Conservation (phyloP, 2,888 invertebrate genomes). For the Ctena decussata region DNA sequence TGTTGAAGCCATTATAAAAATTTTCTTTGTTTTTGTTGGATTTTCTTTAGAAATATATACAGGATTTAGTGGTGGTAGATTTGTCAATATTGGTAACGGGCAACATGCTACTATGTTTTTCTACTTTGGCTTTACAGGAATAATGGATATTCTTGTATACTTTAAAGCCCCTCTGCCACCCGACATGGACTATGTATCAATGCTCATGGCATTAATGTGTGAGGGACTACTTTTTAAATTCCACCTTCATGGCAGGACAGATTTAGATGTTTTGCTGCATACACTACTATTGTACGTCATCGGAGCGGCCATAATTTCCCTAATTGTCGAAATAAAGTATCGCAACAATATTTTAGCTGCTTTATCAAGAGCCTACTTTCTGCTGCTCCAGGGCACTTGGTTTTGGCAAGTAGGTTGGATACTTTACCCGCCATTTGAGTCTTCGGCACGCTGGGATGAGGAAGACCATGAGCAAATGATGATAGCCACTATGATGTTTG, state of each 20-base stretch:
- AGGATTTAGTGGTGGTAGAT: slow-evolving; percentile 83
- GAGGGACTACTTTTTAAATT: slow-evolving; percentile 88
- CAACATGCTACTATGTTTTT: slow-evolving; percentile 88
- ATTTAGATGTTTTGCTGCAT: slow-evolving; percentile 86
- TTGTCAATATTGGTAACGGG: slow-evolving; percentile 86
- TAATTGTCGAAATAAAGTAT: slow-evolving; percentile 86
- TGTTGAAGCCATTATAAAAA: slow-evolving; percentile 71
- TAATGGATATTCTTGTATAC: slow-evolving; percentile 86
- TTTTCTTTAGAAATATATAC: slow-evolving; percentile 73
- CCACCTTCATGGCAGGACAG: slow-evolving; percentile 87
- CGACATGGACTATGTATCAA: slow-evolving; percentile 86
- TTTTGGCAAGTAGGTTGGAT: slow-evolving; percentile 88
- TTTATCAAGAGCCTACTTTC: slow-evolving; percentile 86
- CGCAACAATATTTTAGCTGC: slow-evolving; percentile 84
- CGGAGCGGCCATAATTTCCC: slow-evolving; percentile 80
- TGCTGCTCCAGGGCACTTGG: slow-evolving; percentile 88
- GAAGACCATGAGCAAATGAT: slow-evolving; percentile 87
- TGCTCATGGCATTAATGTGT: slow-evolving; percentile 86
- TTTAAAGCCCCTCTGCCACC: slow-evolving; percentile 85
- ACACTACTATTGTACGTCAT: slow-evolving; percentile 87
- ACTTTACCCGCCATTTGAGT: slow-evolving; percentile 87
- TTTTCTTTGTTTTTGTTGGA: slow-evolving; percentile 70
- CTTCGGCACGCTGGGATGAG: slow-evolving; percentile 83
- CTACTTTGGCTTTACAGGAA: slow-evolving; percentile 87
- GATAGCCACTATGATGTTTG: slow-evolving; percentile 87